Conservation (phyloP, 2,797 vertebrate species). For the Pachyuromys duprasi region DNA sequence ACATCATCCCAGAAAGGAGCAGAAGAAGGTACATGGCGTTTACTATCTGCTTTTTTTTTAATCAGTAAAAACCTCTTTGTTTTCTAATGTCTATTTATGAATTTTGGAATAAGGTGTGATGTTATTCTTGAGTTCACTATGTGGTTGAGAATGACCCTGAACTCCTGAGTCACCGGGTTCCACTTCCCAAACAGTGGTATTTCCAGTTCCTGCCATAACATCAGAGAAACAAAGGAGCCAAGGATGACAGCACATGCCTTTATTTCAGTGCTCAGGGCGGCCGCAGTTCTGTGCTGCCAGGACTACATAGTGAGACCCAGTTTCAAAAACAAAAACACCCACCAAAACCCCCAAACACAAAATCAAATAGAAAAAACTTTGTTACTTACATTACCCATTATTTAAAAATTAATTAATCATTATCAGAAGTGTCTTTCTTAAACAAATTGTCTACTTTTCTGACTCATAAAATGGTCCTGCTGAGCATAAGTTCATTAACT, state of each 20-base stretch:
- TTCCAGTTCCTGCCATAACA: not conserved
- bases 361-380: not conserved
- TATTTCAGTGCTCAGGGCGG: too few relatives aligned
- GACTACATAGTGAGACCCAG: not conserved
- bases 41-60: not conserved
- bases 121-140: not conserved
- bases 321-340: too few relatives aligned
- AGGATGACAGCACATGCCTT: not conserved
- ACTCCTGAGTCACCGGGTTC: not conserved
- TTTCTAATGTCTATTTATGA: not conserved
- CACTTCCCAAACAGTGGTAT: not conserved
- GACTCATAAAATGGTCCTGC: not conserved
- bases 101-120: not conserved
- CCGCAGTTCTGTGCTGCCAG: too few relatives aligned
- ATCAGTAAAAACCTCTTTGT: not conserved
- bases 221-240: not conserved
- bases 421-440: not conserved
- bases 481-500: not conserved
- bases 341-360: not conserved
- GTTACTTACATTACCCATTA: conserved; percentile 2
- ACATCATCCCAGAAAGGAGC: not conserved
- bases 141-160: not conserved
- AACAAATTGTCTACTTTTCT: not conserved
- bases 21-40: not conserved
- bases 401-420: not conserved